These are phyloP conservation scores for Apocheima hispidaria DNA, from an alignment of 2,888 invertebrate genomes.

Conservation along the genomic window DNA sequence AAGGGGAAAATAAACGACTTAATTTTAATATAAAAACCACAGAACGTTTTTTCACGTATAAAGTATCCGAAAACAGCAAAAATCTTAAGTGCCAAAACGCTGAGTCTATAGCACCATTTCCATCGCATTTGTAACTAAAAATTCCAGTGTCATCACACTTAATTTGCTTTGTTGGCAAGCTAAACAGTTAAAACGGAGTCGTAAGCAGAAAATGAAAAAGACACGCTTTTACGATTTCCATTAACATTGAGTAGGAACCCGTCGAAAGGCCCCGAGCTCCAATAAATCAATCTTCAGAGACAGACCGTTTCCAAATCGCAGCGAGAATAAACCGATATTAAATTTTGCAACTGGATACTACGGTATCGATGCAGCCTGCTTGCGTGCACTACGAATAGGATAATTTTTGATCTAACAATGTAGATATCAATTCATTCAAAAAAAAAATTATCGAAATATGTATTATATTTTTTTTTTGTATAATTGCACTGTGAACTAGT, in stretches of 20 bases:
- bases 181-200: slow-evolving; percentile 54
- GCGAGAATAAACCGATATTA: slow-evolving; percentile 51
- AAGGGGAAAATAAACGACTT: too few species aligned
- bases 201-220: slow-evolving; percentile 71
- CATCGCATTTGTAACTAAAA: not conserved
- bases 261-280: slow-evolving; percentile 61
- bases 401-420: too few species aligned
- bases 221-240: slow-evolving; percentile 71
- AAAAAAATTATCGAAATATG: too few species aligned
- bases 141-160: slow-evolving; percentile 40
- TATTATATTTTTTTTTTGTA: too few species aligned
- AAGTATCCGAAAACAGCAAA: too few species aligned
- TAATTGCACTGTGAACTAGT: too few species aligned
- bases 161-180: slow-evolving; percentile 40
- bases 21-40: too few species aligned
- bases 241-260: slow-evolving; percentile 69
- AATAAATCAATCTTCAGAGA: slow-evolving; percentile 73
- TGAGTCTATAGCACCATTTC: not conserved
- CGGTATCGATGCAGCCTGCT: not conserved
- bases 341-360: slow-evolving; percentile 47
- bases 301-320: slow-evolving; percentile 56
- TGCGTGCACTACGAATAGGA: not conserved
- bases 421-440: too few species aligned
- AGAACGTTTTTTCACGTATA: too few species aligned
- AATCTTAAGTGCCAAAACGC: too few species aligned